phyloP scores from a whole-genome alignment of 2,888 invertebrate species.

The Criorhina ranunculi region DNA sequence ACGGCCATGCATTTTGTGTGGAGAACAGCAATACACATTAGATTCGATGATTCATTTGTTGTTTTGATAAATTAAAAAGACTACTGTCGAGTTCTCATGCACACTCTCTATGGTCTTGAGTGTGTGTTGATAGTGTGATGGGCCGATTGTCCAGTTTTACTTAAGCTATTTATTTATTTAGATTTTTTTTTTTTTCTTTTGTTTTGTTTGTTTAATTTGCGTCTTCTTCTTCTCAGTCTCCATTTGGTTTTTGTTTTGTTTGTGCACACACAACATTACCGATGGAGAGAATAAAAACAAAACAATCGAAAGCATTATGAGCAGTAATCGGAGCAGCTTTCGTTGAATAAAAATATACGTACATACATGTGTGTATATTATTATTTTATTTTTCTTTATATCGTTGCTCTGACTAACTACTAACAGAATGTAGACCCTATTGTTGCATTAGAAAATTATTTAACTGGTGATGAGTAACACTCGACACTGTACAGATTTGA shows the following conservation, averaged over 20 bases:
- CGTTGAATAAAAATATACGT: constrained; percentile 4
- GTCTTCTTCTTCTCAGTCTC: not conserved
- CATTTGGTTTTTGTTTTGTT: constrained; percentile 27
- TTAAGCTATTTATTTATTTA: constrained; percentile 27
- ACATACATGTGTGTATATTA: not conserved
- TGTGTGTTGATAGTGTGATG: constrained; percentile 14
- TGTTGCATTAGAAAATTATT: constrained; percentile 33
- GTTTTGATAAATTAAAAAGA: constrained; percentile 42
- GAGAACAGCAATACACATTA: constrained; percentile 10
- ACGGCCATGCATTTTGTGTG: constrained; percentile 1
- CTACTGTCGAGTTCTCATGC: not conserved
- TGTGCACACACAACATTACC: constrained; percentile 5
- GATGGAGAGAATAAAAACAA: constrained; percentile 19
- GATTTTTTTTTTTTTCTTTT: not conserved
- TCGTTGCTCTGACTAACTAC: constrained; percentile 32
- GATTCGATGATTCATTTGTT: constrained; percentile 64
- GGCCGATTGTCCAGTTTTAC: constrained; percentile 7
- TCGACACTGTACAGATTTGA: no score
- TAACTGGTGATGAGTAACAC: constrained; percentile 33
- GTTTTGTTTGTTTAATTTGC: constrained; percentile 17
- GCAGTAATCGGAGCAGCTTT: constrained; percentile 26
- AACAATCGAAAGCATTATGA: constrained; percentile 24
- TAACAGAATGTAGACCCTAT: constrained; percentile 3
- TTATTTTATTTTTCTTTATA: constrained; percentile 28
- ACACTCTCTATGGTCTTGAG: not conserved